These are phyloP conservation scores for Drosophila neotestacea DNA, from an alignment of 2,888 invertebrate genomes.

Conservation along the genomic window DNA sequence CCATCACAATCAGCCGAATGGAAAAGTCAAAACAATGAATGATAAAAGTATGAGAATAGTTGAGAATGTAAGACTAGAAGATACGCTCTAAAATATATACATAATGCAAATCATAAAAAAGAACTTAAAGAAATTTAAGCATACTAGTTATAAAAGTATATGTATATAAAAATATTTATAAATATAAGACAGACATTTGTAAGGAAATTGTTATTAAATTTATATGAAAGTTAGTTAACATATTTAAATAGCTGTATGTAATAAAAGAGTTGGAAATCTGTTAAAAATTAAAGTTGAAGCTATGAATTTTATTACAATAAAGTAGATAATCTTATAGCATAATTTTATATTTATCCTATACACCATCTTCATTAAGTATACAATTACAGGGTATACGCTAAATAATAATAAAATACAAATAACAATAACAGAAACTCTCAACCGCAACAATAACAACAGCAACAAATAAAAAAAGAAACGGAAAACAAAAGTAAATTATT, in stretches of 20 bases:
- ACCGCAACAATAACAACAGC: slow-evolving; percentile 36
- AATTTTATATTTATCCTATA: neutral
- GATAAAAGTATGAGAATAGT: neutral
- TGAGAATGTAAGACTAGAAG: neutral
- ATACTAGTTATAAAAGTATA: too few species aligned
- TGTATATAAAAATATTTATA: too few species aligned
- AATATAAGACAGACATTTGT: too few species aligned
- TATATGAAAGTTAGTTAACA: neutral
- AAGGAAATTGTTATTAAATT: neutral
- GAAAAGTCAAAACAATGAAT: slow-evolving; percentile 52
- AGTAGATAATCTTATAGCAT: too few species aligned
- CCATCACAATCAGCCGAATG: slow-evolving; percentile 52
- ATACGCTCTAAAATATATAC: neutral
- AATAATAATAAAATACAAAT: slow-evolving; percentile 19
- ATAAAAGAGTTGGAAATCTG: too few species aligned
- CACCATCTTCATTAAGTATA: too few species aligned
- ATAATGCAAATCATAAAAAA: neutral
- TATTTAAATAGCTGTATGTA: too few species aligned
- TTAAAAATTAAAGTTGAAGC: too few species aligned
- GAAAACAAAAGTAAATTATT: slow-evolving; percentile 62
- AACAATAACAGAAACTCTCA: slow-evolving; percentile 36
- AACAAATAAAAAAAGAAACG: slow-evolving; percentile 1
- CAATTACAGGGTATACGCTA: slow-evolving; percentile 25
- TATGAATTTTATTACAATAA: too few species aligned
- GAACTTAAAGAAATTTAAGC: too few species aligned